These are phyloP conservation scores for Noctuana brunneofusca DNA, from an alignment of 2,888 invertebrate genomes.

Conservation along the genomic window DNA sequence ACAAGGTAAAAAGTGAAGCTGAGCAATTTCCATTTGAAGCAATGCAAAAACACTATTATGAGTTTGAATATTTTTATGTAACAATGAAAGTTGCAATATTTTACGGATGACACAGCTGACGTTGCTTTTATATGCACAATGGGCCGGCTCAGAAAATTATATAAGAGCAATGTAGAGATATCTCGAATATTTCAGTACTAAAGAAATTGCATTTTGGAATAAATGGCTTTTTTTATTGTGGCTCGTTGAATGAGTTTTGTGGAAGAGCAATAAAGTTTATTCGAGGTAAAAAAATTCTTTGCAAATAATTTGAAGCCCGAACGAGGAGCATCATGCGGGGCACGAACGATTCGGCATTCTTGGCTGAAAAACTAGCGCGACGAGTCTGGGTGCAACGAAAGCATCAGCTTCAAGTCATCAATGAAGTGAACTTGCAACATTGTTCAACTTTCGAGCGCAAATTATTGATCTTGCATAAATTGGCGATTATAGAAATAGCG, in stretches of 20 bases:
- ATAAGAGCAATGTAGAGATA: constrained; percentile 13
- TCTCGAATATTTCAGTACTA: constrained; percentile 11
- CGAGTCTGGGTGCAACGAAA: constrained; percentile 36
- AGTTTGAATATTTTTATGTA: constrained; percentile 39
- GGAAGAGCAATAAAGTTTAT: constrained; percentile 24
- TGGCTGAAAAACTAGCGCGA: constrained; percentile 43
- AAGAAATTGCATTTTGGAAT: constrained; percentile 21
- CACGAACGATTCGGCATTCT: constrained; percentile 44
- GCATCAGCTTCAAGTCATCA: constrained; percentile 30
- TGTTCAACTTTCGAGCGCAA: constrained; percentile 41
- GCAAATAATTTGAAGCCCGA: constrained; percentile 24
- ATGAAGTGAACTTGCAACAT: constrained; percentile 35
- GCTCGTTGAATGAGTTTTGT: constrained; percentile 22
- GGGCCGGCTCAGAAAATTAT: constrained; percentile 18
- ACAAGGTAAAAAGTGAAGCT: constrained; percentile 35
- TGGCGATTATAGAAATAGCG: too few relatives aligned
- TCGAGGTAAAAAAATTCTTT: constrained; percentile 23
- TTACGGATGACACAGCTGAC: constrained; percentile 20
- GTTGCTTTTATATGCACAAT: constrained; percentile 27
- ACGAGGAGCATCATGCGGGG: constrained; percentile 38
- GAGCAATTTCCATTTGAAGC: constrained; percentile 35
- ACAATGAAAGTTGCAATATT: constrained; percentile 39
- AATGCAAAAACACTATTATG: constrained; percentile 35
- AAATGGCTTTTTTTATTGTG: constrained; percentile 20
- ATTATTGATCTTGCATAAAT: constrained; percentile 22